Evolutionary conservation across 2,888 invertebrate species (phyloP).

Genomic region (Hemicrepidius hirtus): DNA sequence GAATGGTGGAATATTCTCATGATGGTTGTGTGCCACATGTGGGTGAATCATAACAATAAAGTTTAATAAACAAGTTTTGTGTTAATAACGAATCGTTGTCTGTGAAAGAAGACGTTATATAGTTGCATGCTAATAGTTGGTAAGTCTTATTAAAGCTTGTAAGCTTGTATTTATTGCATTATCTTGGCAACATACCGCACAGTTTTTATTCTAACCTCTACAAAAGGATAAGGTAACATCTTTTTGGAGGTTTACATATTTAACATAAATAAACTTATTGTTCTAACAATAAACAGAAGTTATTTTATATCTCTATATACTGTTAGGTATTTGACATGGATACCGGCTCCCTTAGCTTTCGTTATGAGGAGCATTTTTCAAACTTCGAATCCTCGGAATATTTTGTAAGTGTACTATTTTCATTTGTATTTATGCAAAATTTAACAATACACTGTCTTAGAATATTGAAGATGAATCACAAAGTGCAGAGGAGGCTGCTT

Average conservation of each 20-base stretch:
- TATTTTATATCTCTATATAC: background rate
- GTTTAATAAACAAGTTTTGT: conserved; percentile 25
- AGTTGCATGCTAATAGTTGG: background rate
- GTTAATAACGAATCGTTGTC: background rate
- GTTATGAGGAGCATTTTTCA: conserved; percentile 73
- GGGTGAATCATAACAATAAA: conserved; percentile 36
- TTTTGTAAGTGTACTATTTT: conserved; percentile 52
- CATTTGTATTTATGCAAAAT: no score
- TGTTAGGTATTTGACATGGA: conserved; percentile 70
- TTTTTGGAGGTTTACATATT: background rate
- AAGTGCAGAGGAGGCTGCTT: conserved; percentile 33
- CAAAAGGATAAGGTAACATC: background rate
- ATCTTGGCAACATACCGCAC: conserved; percentile 18
- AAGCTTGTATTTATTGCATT: background rate
- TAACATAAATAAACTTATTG: background rate
- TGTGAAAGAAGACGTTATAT: background rate
- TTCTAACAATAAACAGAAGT: background rate
- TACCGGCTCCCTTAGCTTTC: conserved; percentile 72
- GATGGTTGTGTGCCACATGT: conserved; percentile 40
- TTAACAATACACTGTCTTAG: conserved; percentile 4
- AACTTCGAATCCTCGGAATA: conserved; percentile 58
- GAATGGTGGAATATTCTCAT: conserved; percentile 1
- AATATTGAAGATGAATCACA: conserved; percentile 41
- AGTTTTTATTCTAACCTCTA: conserved; percentile 27
- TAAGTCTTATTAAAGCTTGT: background rate